Conservation (phyloP, 2,797 vertebrate genomes). For the Eulemur coronatus region DNA sequence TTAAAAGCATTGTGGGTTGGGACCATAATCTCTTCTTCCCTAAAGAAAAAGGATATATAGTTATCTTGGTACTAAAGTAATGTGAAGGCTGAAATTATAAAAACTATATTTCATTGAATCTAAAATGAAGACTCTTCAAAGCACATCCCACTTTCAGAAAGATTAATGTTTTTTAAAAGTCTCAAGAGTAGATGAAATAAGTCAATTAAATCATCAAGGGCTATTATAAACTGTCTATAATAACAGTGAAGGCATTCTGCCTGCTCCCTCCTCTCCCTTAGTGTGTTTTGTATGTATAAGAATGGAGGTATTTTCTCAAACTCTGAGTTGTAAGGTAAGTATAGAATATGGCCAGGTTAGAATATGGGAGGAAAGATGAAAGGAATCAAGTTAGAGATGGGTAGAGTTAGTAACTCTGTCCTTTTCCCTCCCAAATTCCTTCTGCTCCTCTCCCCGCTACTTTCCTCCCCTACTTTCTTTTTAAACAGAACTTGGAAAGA, state of each 20-base stretch:
- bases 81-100: neutral
- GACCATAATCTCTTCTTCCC: neutral
- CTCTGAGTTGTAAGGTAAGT: neutral
- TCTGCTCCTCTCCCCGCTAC: neutral
- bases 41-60: neutral
- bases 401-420: neutral
- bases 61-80: neutral
- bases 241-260: neutral
- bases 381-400: neutral
- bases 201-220: neutral
- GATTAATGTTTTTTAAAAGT: neutral
- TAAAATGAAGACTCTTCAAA: slow-evolving; percentile 27
- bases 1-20: slow-evolving; percentile 6
- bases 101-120: neutral
- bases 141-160: neutral
- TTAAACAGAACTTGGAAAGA: slow-evolving; percentile 18
- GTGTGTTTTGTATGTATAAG: neutral
- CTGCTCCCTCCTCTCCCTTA: neutral
- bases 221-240: neutral
- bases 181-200: slow-evolving; percentile 24
- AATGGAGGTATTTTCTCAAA: neutral
- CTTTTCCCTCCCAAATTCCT: neutral
- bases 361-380: neutral
- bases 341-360: neutral
- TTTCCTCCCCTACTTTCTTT: neutral